Base-by-base conservation (phyloP, 2,888 invertebrate species). In the Glomeris marginata region DNA sequence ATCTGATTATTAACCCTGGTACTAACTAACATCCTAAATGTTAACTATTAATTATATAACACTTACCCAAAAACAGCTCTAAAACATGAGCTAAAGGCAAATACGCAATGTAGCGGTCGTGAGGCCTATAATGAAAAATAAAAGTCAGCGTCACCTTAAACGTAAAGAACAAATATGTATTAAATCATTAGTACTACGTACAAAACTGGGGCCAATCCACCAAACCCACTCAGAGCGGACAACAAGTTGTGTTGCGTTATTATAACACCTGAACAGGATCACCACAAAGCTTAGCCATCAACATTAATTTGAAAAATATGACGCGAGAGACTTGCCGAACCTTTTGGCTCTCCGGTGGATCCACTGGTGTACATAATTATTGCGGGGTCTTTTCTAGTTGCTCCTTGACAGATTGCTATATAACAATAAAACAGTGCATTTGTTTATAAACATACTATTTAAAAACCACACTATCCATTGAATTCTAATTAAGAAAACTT, bases 321-420 rank as follows among this genome's bases (percentile, higher is more conserved):
- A 28, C 4, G 8, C 4, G 21, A 16, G 21, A 42, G n/a, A 5
- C 10, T 71, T 18, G 85, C 64, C 13, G 88, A 85, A 61, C 92
- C 94, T 70, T 94, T 94, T 0, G 94, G 94, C 52, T 83, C 78
- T 47, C 94, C 95, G 2, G 97, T 97, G 1, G 94, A 94, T 5
- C 97, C 97, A 59, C 91, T 92, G 2, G 97, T 98, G 73, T 97
- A 98, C 97, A 98, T 98, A 40, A 98, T 83, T 61, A 98, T 88
- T 45, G 97, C 97, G 3, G 82, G 78, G 67, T 97, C 95, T 13
- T 77, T 71, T 5, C 78, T 69, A 5, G 69, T 67, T 1, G 90
- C 13, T 55, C 52, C 13, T 55, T 45, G 18, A 20, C 33, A 18
- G n/a, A 38, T 36, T 45, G 45, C 41, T 55, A 28, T 16, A 40